These are phyloP conservation scores for Caenorhabditis afra DNA, from an alignment of 2,888 invertebrate species.

Conservation along the genomic window DNA sequence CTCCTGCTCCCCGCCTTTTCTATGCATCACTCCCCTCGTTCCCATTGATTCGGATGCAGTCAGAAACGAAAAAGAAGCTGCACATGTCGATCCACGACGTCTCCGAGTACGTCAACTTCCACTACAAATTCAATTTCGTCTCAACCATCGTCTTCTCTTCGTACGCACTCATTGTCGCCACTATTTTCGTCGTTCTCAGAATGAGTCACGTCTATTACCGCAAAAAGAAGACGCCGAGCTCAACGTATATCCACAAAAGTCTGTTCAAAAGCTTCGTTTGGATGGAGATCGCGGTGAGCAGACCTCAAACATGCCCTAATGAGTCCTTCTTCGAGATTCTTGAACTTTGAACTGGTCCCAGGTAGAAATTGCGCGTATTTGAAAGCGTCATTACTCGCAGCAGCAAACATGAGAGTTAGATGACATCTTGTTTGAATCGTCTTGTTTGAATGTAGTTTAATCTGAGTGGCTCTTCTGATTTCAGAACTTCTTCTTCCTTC, in stretches of 20 bases:
- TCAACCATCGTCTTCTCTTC: not conserved
- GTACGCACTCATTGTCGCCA: not conserved
- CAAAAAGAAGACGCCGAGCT: not conserved
- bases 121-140: slow-evolving; percentile 6
- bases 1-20: not conserved
- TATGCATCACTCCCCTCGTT: too few species aligned
- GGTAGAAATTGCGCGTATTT: too few species aligned
- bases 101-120: not conserved
- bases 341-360: too few species aligned
- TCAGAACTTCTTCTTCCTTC: slow-evolving; percentile 13
- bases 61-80: not conserved
- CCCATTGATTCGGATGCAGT: not conserved
- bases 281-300: slow-evolving; percentile 10
- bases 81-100: slow-evolving; percentile 1
- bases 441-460: not conserved
- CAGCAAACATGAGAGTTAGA: not conserved
- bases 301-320: too few species aligned
- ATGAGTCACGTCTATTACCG: not conserved
- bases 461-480: not conserved
- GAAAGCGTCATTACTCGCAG: too few species aligned
- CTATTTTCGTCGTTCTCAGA: not conserved
- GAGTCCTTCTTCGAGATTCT: too few species aligned
- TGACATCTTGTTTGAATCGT: not conserved
- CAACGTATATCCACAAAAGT: not conserved
- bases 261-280: not conserved